Evolutionary conservation across 2,113 vertebrate species (phyloP).

Genomic region (Thunnus maccoyii): DNA sequence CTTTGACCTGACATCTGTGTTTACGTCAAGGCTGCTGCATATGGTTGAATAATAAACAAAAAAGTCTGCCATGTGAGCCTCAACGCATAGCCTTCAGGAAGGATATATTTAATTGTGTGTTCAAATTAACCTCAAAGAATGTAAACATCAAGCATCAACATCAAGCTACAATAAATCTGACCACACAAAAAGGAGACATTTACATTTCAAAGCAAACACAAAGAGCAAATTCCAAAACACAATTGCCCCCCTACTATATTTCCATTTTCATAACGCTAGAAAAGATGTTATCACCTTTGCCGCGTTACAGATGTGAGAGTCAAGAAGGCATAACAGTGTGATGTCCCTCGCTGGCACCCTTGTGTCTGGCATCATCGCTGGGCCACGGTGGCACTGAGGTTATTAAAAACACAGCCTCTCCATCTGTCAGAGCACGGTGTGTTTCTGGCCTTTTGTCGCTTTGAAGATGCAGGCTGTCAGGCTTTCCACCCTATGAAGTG

Average conservation of each 20-base stretch:
- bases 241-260: conserved; percentile 19
- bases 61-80: conserved; percentile 26
- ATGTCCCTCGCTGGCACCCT: conserved; percentile 45
- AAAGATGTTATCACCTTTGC: conserved; percentile 63
- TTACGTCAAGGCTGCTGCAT: conserved; percentile 40
- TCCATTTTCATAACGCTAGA: conserved; percentile 50
- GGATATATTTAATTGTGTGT: conserved; percentile 8
- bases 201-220: conserved; percentile 57
- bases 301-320: conserved; percentile 55
- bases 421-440: conserved; percentile 69
- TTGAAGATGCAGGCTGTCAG: conserved; percentile 82
- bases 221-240: conserved; percentile 41
- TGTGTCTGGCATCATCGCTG: conserved; percentile 56
- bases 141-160: conserved; percentile 49
- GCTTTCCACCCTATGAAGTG: conserved; percentile 77
- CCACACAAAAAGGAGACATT: conserved; percentile 47
- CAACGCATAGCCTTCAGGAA: neutral
- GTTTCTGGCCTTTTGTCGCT: conserved; percentile 81
- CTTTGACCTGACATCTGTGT: conserved; percentile 62
- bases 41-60: conserved; percentile 32
- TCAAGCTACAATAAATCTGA: conserved; percentile 42
- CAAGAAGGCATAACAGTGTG: conserved; percentile 39
- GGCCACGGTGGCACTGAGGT: conserved; percentile 64
- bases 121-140: conserved; percentile 56
- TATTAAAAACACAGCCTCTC: conserved; percentile 76